A percentile compares a stretch with the other conserved stretches of the same genome.
These are phyloP conservation scores for Eristalis tenax DNA, from an alignment of 2,888 invertebrate species.

Conservation along the genomic window DNA sequence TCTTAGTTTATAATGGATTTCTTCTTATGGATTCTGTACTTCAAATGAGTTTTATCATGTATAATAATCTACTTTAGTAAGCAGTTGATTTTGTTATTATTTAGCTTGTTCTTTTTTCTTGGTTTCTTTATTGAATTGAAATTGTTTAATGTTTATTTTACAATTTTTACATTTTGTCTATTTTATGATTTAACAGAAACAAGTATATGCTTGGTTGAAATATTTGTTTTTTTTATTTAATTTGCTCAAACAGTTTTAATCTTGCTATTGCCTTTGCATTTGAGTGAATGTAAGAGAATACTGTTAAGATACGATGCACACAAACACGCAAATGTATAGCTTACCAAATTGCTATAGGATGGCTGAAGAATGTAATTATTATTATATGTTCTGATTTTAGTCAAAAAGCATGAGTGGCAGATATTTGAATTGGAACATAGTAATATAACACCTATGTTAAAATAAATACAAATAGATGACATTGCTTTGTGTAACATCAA, in stretches of 20 bases:
- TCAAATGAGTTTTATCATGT: slow-evolving; percentile 57
- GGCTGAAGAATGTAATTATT: slow-evolving; percentile 36
- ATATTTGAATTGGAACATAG: not conserved
- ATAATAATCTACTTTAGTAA: slow-evolving; percentile 45
- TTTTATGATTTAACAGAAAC: slow-evolving; percentile 38
- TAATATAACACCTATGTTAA: too few species aligned
- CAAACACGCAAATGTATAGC: slow-evolving; percentile 27
- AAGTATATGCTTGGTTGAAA: slow-evolving; percentile 10
- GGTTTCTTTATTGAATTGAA: not conserved
- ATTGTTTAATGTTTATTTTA: slow-evolving; percentile 41
- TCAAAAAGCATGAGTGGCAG: slow-evolving; percentile 3
- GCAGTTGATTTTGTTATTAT: slow-evolving; percentile 21
- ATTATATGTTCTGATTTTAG: not conserved
- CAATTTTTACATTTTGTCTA: slow-evolving; percentile 67
- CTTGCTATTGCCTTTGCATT: slow-evolving; percentile 40
- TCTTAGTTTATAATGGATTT: slow-evolving; percentile 61
- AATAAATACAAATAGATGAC: too few species aligned
- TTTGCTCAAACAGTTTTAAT: not conserved
- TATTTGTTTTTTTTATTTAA: slow-evolving; percentile 11
- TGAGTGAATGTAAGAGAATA: slow-evolving; percentile 18
- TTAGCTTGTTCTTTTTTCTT: not conserved
- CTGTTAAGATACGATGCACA: slow-evolving; percentile 27
- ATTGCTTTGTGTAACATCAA: too few species aligned
- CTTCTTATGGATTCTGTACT: slow-evolving; percentile 58
- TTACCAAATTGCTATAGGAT: slow-evolving; percentile 16